Base-by-base conservation (phyloP, 2,797 vertebrate genomes). In the Peromyscus nudipes region DNA sequence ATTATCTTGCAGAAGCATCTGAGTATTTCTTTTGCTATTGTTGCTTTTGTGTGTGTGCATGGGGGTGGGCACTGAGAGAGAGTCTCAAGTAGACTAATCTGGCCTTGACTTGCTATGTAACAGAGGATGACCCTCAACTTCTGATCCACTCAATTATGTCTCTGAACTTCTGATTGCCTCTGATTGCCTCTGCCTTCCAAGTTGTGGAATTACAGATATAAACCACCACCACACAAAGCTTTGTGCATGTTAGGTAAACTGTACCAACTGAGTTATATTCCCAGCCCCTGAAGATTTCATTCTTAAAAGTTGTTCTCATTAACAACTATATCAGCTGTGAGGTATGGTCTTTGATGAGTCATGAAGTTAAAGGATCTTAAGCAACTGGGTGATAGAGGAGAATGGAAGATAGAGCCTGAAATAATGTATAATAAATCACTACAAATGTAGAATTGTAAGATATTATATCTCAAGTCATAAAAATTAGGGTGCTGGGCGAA, bases 341-440 rank as follows among this genome's bases (percentile, higher is more conserved):
- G 75, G 49, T 75, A 77, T 34, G 62, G 82, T 62, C 64, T 69
- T 95, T 77, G 55, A 49, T 75, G 85, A 95, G 6, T 83, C 84
- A 87, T 31, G 92, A 91, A 91, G 17, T 87, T 76, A 96, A 88
- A 67, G 76, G 69, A 67, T 84, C 75, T 89, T 91, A 96, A 96
- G 60, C 69, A 93, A 86, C n/a, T 69, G 14, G n/a, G 71, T 95
- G 31, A 82, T 6, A 67, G 55, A 95, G 46, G 55, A 60, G 46
- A 92, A 83, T 71, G 31, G 77, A 92, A 80, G 10, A 75, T 69
- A 94, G 23, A 93, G 55, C 6, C 25, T 75, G 67, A 64, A 12
- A 93, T 52, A 75, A 87, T 73, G 7, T 46, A n/a, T 64, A 92
- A 77, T 49, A 85, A 81, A 89, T 77, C 76, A 81, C 55, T 75